Evolutionary conservation across 2,888 invertebrate genomes (phyloP).

Genomic region (Exephanes ischioxanthus): DNA sequence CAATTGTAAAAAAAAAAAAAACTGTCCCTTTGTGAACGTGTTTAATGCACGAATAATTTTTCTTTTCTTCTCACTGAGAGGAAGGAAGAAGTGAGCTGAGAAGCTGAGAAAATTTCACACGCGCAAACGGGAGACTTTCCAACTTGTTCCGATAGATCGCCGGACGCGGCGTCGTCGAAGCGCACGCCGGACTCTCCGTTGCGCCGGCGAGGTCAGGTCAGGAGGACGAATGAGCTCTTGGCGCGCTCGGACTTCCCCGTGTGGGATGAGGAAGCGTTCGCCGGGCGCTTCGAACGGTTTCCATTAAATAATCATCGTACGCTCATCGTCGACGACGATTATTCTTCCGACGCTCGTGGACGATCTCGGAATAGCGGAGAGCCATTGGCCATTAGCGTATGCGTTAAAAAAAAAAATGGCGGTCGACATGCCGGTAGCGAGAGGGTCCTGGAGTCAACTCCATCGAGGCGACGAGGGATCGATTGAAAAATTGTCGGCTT

Average conservation of each 20-base stretch:
- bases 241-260: constrained; percentile 23
- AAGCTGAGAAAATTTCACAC: not conserved
- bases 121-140: constrained; percentile 29
- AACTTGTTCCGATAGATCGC: constrained; percentile 49
- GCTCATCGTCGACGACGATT: not conserved
- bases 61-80: too few species aligned
- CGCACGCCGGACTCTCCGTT: constrained; percentile 18
- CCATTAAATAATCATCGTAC: constrained; percentile 49
- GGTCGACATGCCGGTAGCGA: too few species aligned
- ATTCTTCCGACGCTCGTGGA: constrained; percentile 1
- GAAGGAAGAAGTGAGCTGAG: not conserved
- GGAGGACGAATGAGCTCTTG: constrained; percentile 59
- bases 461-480: not conserved
- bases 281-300: constrained; percentile 44
- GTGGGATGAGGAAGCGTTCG: constrained; percentile 49
- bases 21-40: not conserved
- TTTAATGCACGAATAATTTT: too few species aligned
- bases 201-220: constrained; percentile 65
- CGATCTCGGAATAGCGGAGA: constrained; percentile 33
- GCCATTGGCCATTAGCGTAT: not conserved
- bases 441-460: not conserved
- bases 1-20: not conserved
- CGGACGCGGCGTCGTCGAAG: not conserved
- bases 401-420: not conserved
- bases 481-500: not conserved